phyloP scores from a whole-genome alignment of 2,888 invertebrate genomes.

The Lasioglossum marginatum region DNA sequence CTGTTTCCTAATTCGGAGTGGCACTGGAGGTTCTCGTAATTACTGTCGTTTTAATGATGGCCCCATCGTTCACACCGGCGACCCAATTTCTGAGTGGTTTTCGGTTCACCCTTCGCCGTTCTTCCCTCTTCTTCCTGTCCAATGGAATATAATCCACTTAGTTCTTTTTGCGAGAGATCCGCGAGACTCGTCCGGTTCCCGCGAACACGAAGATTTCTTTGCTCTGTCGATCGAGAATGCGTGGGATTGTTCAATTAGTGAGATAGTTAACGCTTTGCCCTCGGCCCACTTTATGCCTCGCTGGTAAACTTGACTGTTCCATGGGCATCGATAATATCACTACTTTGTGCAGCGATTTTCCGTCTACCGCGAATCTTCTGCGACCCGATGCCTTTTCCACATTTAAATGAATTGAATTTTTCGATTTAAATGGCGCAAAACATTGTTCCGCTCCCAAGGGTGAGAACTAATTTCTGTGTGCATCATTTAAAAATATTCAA shows the following conservation, averaged over 20 bases:
- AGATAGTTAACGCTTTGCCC: conserved; percentile 34
- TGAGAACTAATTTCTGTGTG: too few relatives aligned
- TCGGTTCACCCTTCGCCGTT: conserved; percentile 4
- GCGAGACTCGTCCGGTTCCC: background rate
- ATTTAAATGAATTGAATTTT: too few relatives aligned
- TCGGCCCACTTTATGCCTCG: conserved; percentile 35
- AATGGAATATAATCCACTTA: conserved; percentile 38
- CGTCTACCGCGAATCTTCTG: background rate
- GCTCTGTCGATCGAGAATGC: background rate
- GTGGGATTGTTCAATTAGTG: conserved; percentile 36
- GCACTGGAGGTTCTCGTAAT: conserved; percentile 45
- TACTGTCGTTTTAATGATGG: conserved; percentile 58
- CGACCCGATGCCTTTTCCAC: too few relatives aligned
- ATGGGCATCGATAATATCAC: background rate
- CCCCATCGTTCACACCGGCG: conserved; percentile 45
- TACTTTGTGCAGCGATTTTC: background rate
- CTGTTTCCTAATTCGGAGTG: conserved; percentile 42
- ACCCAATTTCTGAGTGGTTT: conserved; percentile 58
- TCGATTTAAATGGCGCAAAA: too few relatives aligned
- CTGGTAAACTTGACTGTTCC: conserved; percentile 15
- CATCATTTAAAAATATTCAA: too few relatives aligned
- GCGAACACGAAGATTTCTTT: background rate
- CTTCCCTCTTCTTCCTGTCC: background rate
- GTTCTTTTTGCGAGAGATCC: background rate
- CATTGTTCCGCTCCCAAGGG: too few relatives aligned